A percentile compares a stretch with the other conserved stretches of the same genome.
phyloP scores from a whole-genome alignment of 2,113 vertebrate genomes.

The Aleadryas rufinucha region DNA sequence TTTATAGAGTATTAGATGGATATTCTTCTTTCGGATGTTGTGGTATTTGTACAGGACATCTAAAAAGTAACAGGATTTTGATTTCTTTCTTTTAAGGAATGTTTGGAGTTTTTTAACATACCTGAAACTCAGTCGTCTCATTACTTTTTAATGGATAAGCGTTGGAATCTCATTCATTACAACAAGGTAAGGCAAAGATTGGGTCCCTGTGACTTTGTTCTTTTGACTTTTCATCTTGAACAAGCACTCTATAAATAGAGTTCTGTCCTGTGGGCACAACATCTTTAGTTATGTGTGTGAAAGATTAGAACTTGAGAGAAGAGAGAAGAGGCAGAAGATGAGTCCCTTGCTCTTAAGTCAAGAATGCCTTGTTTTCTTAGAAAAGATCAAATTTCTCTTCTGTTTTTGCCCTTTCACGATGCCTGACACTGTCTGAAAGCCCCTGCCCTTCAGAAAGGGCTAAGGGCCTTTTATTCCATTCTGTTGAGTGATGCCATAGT shows the following conservation, averaged over 20 bases:
- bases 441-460: background rate
- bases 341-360: background rate
- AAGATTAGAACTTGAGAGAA: background rate
- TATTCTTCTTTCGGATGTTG: background rate
- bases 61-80: background rate
- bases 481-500: background rate
- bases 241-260: background rate
- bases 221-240: background rate
- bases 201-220: background rate
- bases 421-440: background rate
- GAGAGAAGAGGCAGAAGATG: background rate
- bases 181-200: constrained; percentile 80
- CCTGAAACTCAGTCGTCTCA: constrained; percentile 93
- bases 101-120: constrained; percentile 98
- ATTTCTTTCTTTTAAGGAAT: constrained; percentile 79
- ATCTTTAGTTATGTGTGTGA: background rate
- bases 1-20: background rate
- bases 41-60: background rate
- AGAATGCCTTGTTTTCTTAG: background rate
- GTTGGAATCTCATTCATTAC: constrained; percentile 98
- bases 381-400: background rate
- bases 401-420: background rate
- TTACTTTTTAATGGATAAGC: constrained; percentile 98
- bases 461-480: background rate
- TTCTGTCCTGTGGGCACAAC: background rate